Percentiles rank a stretch among this genome's conserved stretches.
Conservation (phyloP, 2,888 invertebrate genomes). For the Heliconius erato region DNA sequence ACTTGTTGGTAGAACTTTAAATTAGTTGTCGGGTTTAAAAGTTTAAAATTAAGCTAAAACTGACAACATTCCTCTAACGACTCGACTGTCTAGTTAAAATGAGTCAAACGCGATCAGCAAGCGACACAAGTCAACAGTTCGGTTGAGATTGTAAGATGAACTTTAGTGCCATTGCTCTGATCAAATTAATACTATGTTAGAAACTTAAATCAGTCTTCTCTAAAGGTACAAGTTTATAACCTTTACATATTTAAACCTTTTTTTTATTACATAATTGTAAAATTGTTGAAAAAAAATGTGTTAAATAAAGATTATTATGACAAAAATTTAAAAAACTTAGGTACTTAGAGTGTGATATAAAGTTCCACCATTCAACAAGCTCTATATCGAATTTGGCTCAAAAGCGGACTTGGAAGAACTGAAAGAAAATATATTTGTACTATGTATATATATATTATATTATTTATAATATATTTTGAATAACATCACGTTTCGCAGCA, state of each 20-base stretch:
- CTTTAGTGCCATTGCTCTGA: conserved; percentile 68
- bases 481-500: not conserved
- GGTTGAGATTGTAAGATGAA: conserved; percentile 59
- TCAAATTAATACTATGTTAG: conserved; percentile 67
- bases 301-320: too few relatives aligned
- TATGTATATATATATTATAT: not conserved
- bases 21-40: conserved; percentile 24
- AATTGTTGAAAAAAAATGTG: too few relatives aligned
- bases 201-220: conserved; percentile 7
- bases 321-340: too few relatives aligned
- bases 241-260: not conserved
- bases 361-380: too few relatives aligned
- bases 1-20: conserved; percentile 11
- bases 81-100: conserved; percentile 59
- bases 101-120: conserved; percentile 46
- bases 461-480: not conserved
- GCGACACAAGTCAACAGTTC: conserved; percentile 61
- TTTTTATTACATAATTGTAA: too few relatives aligned
- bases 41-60: conserved; percentile 37
- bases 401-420: not conserved
- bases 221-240: not conserved
- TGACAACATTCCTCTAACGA: conserved; percentile 56
- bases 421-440: not conserved
- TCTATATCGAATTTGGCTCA: not conserved
- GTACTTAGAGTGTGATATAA: not conserved